Evolutionary conservation across 2,113 vertebrate genomes (phyloP).

Genomic region (Saguinus imperator): DNA sequence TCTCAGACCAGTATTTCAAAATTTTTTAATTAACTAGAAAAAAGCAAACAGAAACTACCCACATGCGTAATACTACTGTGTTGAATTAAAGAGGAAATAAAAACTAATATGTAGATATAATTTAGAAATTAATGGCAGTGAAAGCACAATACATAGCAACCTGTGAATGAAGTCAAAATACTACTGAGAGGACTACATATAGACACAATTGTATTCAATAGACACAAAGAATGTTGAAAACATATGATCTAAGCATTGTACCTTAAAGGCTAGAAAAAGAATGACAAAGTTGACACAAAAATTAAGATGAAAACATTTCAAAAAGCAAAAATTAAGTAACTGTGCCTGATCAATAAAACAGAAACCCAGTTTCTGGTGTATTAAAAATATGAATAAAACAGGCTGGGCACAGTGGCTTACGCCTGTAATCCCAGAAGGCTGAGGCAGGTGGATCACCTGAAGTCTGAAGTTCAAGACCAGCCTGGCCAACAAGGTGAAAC

Average conservation of each 20-base stretch:
- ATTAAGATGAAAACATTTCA: background rate
- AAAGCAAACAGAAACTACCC: background rate
- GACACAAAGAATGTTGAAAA: background rate
- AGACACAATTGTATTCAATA: background rate
- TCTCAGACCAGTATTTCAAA: background rate
- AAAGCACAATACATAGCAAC: background rate
- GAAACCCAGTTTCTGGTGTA: background rate
- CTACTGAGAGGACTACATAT: background rate
- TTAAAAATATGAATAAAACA: too few species aligned
- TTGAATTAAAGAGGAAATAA: background rate
- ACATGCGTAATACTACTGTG: background rate
- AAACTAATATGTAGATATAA: background rate
- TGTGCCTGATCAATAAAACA: background rate
- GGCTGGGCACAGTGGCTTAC: too few species aligned
- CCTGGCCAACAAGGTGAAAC: too few species aligned
- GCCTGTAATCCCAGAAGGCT: too few species aligned
- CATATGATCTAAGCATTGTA: background rate
- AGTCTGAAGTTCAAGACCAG: too few species aligned
- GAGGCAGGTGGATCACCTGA: too few species aligned
- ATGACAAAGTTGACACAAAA: background rate
- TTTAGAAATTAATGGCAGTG: background rate
- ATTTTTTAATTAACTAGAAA: background rate
- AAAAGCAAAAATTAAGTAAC: background rate
- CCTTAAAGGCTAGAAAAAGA: background rate
- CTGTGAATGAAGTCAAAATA: background rate